These are phyloP conservation scores for Drosophila histrio DNA, from an alignment of 2,888 invertebrate species.

Conservation along the genomic window DNA sequence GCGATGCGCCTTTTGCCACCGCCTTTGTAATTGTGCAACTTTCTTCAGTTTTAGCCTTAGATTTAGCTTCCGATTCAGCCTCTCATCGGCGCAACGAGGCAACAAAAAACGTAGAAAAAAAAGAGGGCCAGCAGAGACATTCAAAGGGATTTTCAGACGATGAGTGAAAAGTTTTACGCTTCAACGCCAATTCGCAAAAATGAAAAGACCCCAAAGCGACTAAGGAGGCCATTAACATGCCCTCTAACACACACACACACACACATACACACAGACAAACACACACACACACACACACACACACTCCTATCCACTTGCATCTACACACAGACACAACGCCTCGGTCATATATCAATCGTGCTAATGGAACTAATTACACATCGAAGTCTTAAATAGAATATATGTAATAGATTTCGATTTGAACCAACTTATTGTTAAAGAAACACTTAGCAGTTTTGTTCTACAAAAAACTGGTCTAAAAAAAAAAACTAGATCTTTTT, in stretches of 20 bases:
- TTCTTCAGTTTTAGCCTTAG: conserved; percentile 43
- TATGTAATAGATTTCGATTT: not conserved
- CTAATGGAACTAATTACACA: not conserved
- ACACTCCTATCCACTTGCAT: too few species aligned
- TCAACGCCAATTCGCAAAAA: conserved; percentile 33
- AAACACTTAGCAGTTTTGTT: not conserved
- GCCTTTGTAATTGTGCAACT: conserved; percentile 76
- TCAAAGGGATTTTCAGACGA: conserved; percentile 29
- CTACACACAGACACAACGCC: not conserved
- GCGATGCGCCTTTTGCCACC: conserved; percentile 40
- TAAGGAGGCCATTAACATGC: conserved; percentile 19
- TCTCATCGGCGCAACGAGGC: conserved; percentile 7
- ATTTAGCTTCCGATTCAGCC: not conserved
- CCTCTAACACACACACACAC: not conserved
- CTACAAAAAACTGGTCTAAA: too few species aligned
- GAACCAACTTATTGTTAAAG: not conserved
- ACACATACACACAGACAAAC: not conserved
- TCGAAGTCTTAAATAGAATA: not conserved
- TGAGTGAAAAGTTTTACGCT: conserved; percentile 54
- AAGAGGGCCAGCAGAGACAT: conserved; percentile 24
- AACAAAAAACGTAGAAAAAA: conserved; percentile 19
- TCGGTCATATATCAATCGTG: not conserved
- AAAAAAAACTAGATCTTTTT: too few species aligned
- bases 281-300: not conserved
- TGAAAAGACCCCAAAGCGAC: conserved; percentile 11